Base-by-base conservation (phyloP, 2,888 invertebrate species). In the Drosophila imparisetae region DNA sequence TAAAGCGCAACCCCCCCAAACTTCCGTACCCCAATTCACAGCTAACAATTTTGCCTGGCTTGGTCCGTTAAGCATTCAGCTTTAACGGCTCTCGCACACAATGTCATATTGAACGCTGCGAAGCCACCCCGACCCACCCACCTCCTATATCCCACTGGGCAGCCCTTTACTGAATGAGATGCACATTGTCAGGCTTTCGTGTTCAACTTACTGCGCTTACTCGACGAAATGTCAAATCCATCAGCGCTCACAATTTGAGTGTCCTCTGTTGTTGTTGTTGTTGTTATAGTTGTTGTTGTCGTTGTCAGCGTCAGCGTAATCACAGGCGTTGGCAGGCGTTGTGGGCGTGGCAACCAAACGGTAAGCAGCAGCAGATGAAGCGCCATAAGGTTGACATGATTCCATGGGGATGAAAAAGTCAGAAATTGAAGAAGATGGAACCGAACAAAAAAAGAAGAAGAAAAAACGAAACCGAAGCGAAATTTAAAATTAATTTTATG, bases 231-330 rank as follows among this genome's bases (percentile, higher is more conserved):
- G 83, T 93, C 93, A 81, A 92, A 92, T 81, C 91, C 92, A 82
- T 93, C 93, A 72, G 92, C 82, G 78, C 89, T 92, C 80, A 93
- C 91, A 80, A 93, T 92, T 90, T 93, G 93, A 73, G 92, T 92
- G 74, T 93, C 93, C 89, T 93, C 92, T 93, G 80, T 77, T 40
- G 21, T n/a, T 27, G 40, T 74, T 60, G 78, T 66, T 27, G 27
- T 54, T 54, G 54, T 38, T 38, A 18, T 34, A 34, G 50, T 73
- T 62, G 76, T 81, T 75, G 81, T 75, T 70, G 54, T 69, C 57
- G 72, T 72, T 50, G 73, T 61, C 59, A 60, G 66, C 78, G 74
- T 81, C 81, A 79, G 64, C 79, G 79, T 83, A 77, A 83, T 80
- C 82, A 82, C 54, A 66, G 75, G 66, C 69, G 52, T 58, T 50